A percentile compares a stretch with the other conserved stretches of the same genome.
Evolutionary conservation across 1,140 invertebrate species (phyloP).

Genomic region (Drosophila equinoxialis): DNA sequence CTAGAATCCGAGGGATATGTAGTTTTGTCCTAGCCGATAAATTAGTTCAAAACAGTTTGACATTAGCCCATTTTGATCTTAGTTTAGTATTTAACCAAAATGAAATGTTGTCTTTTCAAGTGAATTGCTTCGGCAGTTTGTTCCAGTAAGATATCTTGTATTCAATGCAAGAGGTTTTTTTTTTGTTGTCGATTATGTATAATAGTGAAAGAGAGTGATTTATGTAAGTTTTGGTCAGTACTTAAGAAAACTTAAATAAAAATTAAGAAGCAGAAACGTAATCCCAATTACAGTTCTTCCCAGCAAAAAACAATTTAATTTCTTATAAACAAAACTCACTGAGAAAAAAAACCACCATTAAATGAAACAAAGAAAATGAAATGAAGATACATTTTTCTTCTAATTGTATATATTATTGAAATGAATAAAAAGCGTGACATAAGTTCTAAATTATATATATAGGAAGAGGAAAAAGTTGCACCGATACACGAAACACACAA

Average conservation of each 20-base stretch:
- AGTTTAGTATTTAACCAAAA: neutral
- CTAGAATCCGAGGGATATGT: neutral
- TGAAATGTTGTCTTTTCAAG: no score
- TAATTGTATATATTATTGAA: conserved; percentile 45
- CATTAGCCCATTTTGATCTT: neutral
- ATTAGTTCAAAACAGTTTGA: neutral
- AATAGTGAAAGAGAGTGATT: neutral
- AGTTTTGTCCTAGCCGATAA: neutral
- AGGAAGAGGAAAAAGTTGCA: conserved; percentile 21
- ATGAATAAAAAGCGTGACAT: conserved; percentile 50
- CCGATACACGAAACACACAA: neutral
- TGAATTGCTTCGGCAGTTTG: no score
- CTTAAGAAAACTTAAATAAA: neutral
- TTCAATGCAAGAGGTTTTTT: neutral
- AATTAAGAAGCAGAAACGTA: neutral
- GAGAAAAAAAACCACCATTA: conserved; percentile 12
- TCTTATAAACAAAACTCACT: neutral
- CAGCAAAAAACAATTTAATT: neutral
- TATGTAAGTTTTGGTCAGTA: neutral
- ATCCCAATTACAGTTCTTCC: neutral
- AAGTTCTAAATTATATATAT: conserved; percentile 58
- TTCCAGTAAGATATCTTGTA: no score
- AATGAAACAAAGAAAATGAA: neutral
- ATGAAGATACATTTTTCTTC: neutral
- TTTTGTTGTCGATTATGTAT: neutral